Evolutionary conservation across 2,797 vertebrate genomes (phyloP), one percentile per base, ranked within the genome.

Genomic region (Tauraco hartlaubi): DNA sequence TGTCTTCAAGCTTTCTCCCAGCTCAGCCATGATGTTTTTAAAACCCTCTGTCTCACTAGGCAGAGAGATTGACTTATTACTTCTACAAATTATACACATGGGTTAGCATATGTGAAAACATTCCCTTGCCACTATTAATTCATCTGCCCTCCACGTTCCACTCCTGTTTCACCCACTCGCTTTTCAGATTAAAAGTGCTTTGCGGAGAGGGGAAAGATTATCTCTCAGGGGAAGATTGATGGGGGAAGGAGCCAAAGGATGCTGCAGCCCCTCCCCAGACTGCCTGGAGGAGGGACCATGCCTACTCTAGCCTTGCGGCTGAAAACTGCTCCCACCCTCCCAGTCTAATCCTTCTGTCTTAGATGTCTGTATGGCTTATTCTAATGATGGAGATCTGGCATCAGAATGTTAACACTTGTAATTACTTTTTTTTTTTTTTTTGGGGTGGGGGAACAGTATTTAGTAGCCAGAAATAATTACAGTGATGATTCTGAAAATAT

Each of bases 151-250:
- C 69, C 68, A 43, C 0, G 2, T 76, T 95, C 51, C 51, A 26
- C 73, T 95, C 51, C 66, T n/a, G 31, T 14, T 5, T 96, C 90
- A 93, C 88, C 83, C 86, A 94, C 92, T 90, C 66, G 6, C 49
- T 93, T 90, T 81, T 88, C 83, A 95, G 51, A 93, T 93, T 90
- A 85, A 75, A 90, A 93, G 25, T 90, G 72, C 46, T 93, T 58
- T 81, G 79, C 33, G 64, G 59, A 64, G 69, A 80, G 87, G 68
- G 91, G 85, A 85, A 94, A 94, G 12, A 59, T 85, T 95, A 51
- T 88, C 49, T 95, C 82, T 83, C 12, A 23, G 56, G 75, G 64
- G 54, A 37, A 95, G 85, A 85, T 78, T 90, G 76, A 93, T 88
- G 73, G 46, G 19, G 6, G 28, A 95, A 86, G 62, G 43, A 96